These are phyloP conservation scores for Clarias platycephalus DNA, from an alignment of 2,797 vertebrate species.

Conservation along the genomic window DNA sequence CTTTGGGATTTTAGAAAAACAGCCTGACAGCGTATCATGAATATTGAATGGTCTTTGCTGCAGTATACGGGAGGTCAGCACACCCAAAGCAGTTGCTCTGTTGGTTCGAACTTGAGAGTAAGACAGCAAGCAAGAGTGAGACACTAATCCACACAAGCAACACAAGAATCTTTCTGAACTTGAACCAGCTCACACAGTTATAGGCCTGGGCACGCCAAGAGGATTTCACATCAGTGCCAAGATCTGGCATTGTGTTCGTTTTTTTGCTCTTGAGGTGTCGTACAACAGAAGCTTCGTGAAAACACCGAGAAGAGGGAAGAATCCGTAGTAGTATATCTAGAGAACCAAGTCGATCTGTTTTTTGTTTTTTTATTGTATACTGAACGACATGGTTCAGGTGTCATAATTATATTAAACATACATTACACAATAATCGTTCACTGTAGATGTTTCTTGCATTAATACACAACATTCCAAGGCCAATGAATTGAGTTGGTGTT, in stretches of 20 bases:
- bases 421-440: background rate
- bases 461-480: background rate
- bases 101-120: background rate
- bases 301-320: background rate
- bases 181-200: background rate
- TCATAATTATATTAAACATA: background rate
- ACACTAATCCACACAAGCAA: background rate
- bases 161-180: constrained; percentile 15
- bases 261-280: background rate
- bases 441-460: background rate
- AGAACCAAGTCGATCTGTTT: background rate
- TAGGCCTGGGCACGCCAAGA: constrained; percentile 18
- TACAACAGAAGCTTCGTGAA: background rate
- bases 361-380: background rate
- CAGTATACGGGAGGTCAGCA: background rate
- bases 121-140: background rate
- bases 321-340: background rate
- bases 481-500: background rate
- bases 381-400: background rate
- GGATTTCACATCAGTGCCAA: background rate
- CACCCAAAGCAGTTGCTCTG: background rate
- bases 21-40: too few relatives aligned
- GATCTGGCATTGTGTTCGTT: background rate
- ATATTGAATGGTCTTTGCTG: background rate
- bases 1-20: background rate